A percentile compares a stretch with the other conserved stretches of the same genome.
Conservation (phyloP, 2,888 invertebrate species). For the Thelaira solivaga region DNA sequence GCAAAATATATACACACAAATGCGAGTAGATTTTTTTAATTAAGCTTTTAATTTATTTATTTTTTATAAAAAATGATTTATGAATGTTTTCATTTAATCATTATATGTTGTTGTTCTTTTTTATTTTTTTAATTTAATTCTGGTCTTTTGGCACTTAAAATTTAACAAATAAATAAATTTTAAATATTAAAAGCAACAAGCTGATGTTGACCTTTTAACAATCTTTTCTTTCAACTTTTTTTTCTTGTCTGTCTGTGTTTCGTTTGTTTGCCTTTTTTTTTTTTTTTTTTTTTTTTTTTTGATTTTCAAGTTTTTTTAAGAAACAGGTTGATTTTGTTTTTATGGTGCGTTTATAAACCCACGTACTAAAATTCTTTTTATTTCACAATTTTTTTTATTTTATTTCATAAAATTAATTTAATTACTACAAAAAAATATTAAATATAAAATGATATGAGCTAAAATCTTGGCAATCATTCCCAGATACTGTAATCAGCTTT, state of each 20-base stretch:
- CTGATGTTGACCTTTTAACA: slow-evolving; percentile 45
- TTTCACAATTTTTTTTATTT: slow-evolving; percentile 2
- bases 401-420: too few species aligned
- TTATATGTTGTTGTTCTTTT: slow-evolving; percentile 21
- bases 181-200: slow-evolving; percentile 16
- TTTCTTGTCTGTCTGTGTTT: not conserved
- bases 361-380: slow-evolving; percentile 12
- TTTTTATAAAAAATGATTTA: slow-evolving; percentile 51
- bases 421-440: too few species aligned
- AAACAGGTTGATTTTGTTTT: slow-evolving; percentile 39
- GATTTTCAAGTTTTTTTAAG: slow-evolving; percentile 33
- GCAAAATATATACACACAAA: slow-evolving; percentile 12
- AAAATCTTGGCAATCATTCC: too few species aligned
- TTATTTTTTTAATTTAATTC: not conserved
- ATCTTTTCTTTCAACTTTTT: not conserved
- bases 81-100: slow-evolving; percentile 50
- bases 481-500: too few species aligned
- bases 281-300: not conserved
- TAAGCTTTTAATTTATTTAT: slow-evolving; percentile 12
- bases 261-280: not conserved
- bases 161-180: slow-evolving; percentile 13
- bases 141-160: slow-evolving; percentile 27
- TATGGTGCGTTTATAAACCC: slow-evolving; percentile 14
- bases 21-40: not conserved
- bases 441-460: too few species aligned